Conservation (phyloP, 2,888 invertebrate species). For the Patella pellucida region DNA sequence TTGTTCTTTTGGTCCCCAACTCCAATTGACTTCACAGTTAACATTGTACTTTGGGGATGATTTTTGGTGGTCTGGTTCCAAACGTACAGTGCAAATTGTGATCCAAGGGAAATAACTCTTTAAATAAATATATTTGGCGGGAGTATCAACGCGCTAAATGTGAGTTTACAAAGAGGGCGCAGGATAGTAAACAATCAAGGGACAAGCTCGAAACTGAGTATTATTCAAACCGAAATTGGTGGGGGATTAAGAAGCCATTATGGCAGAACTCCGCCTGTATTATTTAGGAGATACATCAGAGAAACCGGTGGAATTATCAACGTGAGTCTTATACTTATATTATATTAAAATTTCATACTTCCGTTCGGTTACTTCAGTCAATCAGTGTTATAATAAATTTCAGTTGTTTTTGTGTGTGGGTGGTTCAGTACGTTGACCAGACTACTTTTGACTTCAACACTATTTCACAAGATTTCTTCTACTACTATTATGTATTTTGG, state of each 20-base stretch:
- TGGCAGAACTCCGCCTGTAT: not conserved
- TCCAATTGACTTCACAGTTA: too few relatives aligned
- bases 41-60: too few relatives aligned
- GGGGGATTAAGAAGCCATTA: not conserved
- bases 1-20: too few relatives aligned
- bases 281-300: not conserved
- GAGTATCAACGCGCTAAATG: not conserved
- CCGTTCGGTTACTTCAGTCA: too few relatives aligned
- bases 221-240: not conserved
- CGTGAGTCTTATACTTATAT: not conserved
- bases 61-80: too few relatives aligned
- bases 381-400: too few relatives aligned
- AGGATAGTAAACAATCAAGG: not conserved
- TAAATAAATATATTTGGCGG: not conserved
- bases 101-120: slow-evolving; percentile 1
- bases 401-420: too few relatives aligned
- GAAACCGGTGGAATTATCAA: not conserved
- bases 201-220: not conserved
- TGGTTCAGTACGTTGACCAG: too few relatives aligned
- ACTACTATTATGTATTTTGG: too few relatives aligned
- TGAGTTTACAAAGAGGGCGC: not conserved
- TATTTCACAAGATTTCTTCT: too few relatives aligned
- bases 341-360: not conserved
- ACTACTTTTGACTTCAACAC: too few relatives aligned
- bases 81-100: too few relatives aligned